These are phyloP conservation scores for Cochlearius cochlearius DNA, from an alignment of 2,113 vertebrate species.

Conservation along the genomic window DNA sequence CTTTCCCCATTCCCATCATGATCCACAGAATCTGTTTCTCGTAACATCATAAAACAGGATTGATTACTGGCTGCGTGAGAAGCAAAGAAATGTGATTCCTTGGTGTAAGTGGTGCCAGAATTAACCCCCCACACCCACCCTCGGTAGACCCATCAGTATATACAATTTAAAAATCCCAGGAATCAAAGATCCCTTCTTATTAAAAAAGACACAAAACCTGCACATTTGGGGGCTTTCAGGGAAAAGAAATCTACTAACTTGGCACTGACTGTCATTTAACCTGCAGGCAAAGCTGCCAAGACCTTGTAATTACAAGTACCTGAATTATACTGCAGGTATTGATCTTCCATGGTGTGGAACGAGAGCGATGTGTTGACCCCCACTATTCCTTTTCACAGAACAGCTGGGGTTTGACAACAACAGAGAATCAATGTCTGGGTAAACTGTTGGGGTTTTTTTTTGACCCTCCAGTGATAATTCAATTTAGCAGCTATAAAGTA, in stretches of 20 bases:
- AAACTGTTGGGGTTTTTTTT: not conserved
- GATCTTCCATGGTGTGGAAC: not conserved
- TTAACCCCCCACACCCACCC: not conserved
- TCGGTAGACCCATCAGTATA: accelerated
- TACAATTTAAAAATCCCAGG: not conserved
- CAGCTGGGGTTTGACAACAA: conserved; percentile 5
- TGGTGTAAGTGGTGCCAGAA: not conserved
- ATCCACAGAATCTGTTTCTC: not conserved
- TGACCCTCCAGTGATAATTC: not conserved
- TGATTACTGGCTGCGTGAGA: not conserved
- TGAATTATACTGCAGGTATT: conserved; percentile 7
- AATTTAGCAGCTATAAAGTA: not conserved
- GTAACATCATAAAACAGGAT: not conserved
- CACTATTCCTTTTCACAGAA: not conserved
- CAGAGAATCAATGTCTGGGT: not conserved
- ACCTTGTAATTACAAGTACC: not conserved
- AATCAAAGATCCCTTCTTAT: not conserved
- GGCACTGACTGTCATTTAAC: not conserved
- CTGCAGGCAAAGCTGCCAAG: not conserved
- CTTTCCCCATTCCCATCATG: not conserved
- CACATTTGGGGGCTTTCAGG: not conserved
- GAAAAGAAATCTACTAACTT: not conserved
- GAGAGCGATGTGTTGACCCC: not conserved
- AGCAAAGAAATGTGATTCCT: not conserved
- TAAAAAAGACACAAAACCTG: not conserved